A percentile compares a stretch with the other conserved stretches of the same genome.
Conservation (phyloP, 2,888 invertebrate genomes). For the Drosophila birchii region DNA sequence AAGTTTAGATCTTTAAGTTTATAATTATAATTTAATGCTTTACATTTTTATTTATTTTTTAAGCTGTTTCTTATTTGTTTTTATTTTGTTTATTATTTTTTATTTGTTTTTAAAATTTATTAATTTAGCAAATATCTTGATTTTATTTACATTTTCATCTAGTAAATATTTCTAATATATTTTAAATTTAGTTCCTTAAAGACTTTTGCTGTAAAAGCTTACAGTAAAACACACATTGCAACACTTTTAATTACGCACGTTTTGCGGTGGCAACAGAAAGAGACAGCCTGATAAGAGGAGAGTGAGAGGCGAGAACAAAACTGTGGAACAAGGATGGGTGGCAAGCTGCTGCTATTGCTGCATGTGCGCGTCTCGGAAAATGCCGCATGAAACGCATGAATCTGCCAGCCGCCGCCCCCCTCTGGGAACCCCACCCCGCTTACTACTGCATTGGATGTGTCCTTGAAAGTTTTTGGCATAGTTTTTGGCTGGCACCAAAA, state of each 20-base stretch:
- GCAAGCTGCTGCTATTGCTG: slow-evolving; percentile 2
- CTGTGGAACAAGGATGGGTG: slow-evolving; percentile 14
- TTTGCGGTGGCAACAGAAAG: slow-evolving; percentile 62
- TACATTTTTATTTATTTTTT: background rate
- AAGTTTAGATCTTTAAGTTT: background rate
- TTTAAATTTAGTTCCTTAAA: slow-evolving; percentile 1
- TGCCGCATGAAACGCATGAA: slow-evolving; percentile 42
- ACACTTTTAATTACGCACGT: slow-evolving; percentile 80
- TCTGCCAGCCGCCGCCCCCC: background rate
- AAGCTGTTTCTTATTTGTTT: background rate
- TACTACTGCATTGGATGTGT: slow-evolving; percentile 73
- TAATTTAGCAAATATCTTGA: background rate
- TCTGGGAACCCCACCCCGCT: slow-evolving; percentile 5
- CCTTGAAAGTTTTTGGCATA: slow-evolving; percentile 85
- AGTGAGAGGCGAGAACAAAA: background rate
- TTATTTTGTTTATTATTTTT: no score
- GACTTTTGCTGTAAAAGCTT: slow-evolving; percentile 1
- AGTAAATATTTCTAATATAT: background rate
- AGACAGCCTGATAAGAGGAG: background rate
- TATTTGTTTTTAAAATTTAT: background rate
- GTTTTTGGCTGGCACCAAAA: slow-evolving; percentile 72
- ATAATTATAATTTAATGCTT: background rate
- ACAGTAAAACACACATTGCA: slow-evolving; percentile 21
- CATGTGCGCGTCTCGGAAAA: slow-evolving; percentile 43
- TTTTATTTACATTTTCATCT: background rate